These are phyloP conservation scores for Lethenteron reissneri DNA, from an alignment of 2,113 vertebrate genomes.

Conservation along the genomic window DNA sequence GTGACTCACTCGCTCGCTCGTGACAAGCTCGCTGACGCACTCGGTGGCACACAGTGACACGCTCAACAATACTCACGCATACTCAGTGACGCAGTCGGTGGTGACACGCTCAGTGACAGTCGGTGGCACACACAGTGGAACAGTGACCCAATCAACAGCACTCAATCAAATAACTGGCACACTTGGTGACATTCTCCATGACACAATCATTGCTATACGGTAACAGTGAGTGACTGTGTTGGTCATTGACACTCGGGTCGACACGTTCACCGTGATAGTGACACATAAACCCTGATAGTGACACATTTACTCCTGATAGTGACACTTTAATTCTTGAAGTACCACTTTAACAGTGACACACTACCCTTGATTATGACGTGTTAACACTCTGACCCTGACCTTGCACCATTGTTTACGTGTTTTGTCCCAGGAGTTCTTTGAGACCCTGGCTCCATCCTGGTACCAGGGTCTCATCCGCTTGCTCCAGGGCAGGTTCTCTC, in stretches of 20 bases:
- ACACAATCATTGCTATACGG: no score
- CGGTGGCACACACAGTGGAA: background rate
- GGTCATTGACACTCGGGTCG: background rate
- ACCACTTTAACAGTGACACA: background rate
- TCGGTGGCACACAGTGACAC: background rate
- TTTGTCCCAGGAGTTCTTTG: constrained; percentile 54
- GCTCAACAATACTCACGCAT: background rate
- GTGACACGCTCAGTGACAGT: background rate
- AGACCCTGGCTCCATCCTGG: constrained; percentile 82
- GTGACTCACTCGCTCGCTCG: background rate
- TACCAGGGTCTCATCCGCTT: constrained; percentile 95
- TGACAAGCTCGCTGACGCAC: background rate
- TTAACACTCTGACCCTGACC: background rate
- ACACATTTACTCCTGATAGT: no score
- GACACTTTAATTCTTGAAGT: background rate
- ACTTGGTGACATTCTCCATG: no score
- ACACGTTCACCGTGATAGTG: background rate
- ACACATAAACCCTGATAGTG: background rate
- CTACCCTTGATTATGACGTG: background rate
- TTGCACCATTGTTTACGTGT: background rate
- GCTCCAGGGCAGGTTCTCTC: constrained; percentile 66
- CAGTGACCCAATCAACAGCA: no score
- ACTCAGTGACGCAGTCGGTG: background rate
- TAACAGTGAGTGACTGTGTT: background rate
- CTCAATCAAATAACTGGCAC: no score